Conservation (phyloP, 2,888 invertebrate species). For the Dimorphilus gyrociliatus region DNA sequence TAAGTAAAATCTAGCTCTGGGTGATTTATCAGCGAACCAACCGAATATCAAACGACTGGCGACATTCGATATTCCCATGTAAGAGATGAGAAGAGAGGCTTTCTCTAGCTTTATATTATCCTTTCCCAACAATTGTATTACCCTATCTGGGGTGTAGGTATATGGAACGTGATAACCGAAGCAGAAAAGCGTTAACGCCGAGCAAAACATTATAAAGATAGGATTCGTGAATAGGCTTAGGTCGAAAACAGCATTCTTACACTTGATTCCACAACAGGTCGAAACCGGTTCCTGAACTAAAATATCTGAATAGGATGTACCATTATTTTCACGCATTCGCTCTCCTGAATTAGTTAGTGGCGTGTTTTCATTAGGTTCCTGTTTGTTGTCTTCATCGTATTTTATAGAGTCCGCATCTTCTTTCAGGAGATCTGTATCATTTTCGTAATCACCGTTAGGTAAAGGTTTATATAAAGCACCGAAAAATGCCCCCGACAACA, state of each 20-base stretch:
- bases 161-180: slow-evolving; percentile 1
- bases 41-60: slow-evolving; percentile 7
- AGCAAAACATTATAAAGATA: background rate
- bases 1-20: slow-evolving; percentile 5
- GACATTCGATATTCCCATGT: slow-evolving; percentile 7
- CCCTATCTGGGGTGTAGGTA: slow-evolving; percentile 1
- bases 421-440: too few species aligned
- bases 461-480: background rate
- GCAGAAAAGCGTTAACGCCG: background rate
- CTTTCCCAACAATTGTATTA: background rate
- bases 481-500: background rate
- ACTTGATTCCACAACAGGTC: too few species aligned
- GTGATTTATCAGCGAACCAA: slow-evolving; percentile 7
- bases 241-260: background rate
- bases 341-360: too few species aligned
- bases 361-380: too few species aligned
- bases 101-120: background rate
- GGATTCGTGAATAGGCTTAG: background rate
- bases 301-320: too few species aligned
- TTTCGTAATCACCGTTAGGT: too few species aligned
- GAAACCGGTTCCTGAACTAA: too few species aligned
- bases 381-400: too few species aligned
- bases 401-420: too few species aligned
- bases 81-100: slow-evolving; percentile 3
- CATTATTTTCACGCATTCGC: too few species aligned